Evolutionary conservation across 2,113 vertebrate species (phyloP).

Genomic region (Copsychus sechellarum): DNA sequence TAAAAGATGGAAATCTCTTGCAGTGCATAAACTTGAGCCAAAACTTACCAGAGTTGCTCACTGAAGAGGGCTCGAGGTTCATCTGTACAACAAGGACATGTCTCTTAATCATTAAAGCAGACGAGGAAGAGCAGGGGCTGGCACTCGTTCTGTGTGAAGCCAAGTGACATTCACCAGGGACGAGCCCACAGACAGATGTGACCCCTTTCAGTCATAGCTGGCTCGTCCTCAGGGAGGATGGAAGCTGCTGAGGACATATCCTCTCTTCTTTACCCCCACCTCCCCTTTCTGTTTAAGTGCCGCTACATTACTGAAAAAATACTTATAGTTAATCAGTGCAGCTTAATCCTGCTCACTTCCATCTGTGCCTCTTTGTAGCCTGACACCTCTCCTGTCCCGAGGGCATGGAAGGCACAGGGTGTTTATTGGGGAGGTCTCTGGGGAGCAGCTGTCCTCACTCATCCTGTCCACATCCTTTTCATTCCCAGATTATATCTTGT

Average conservation of each 20-base stretch:
- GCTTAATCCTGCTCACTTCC: conserved; percentile 41
- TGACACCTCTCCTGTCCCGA: conserved; percentile 31
- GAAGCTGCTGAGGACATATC: background rate
- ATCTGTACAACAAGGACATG: fast-evolving
- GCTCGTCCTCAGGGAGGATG: background rate
- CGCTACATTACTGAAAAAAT: conserved; percentile 30
- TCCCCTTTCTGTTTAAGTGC: background rate
- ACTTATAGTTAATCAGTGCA: conserved; percentile 29
- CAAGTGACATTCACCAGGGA: background rate
- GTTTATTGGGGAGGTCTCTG: background rate
- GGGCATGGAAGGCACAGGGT: conserved; percentile 4
- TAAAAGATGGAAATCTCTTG: background rate
- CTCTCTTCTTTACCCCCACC: background rate
- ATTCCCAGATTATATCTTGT: conserved; percentile 50
- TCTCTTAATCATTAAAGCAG: background rate
- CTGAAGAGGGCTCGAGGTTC: background rate
- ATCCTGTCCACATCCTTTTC: conserved; percentile 19
- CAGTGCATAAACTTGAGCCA: background rate
- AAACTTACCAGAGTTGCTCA: background rate
- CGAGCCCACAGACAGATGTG: fast-evolving
- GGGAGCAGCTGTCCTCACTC: conserved; percentile 57
- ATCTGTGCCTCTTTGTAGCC: conserved; percentile 48
- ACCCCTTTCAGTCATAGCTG: background rate
- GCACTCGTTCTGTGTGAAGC: background rate
- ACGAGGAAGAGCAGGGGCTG: background rate